Evolutionary conservation across 1,140 invertebrate species (phyloP).

Genomic region (Drosophila quadrilineata): DNA sequence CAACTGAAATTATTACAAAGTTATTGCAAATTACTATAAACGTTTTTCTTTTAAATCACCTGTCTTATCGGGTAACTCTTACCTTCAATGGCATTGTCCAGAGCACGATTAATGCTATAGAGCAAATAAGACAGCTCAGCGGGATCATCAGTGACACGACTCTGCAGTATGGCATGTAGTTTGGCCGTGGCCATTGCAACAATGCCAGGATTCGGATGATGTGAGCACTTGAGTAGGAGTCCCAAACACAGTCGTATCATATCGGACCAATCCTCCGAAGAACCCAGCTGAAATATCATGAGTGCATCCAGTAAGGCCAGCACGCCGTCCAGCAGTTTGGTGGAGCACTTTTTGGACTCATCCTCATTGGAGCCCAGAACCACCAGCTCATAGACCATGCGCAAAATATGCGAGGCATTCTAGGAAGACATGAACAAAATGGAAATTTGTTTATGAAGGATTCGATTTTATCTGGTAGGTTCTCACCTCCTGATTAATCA

Average conservation of each 20-base stretch:
- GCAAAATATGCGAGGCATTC: slow-evolving; percentile 84
- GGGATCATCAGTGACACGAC: slow-evolving; percentile 82
- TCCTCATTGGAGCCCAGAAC: slow-evolving; percentile 83
- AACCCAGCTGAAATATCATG: slow-evolving; percentile 83
- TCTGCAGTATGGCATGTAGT: slow-evolving; percentile 84
- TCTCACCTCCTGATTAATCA: slow-evolving; percentile 81
- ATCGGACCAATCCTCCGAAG: slow-evolving; percentile 83
- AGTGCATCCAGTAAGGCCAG: slow-evolving; percentile 82
- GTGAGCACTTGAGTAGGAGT: slow-evolving; percentile 83
- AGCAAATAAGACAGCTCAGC: slow-evolving; percentile 84
- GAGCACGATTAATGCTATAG: slow-evolving; percentile 79
- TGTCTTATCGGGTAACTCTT: background rate
- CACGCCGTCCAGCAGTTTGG: slow-evolving; percentile 84
- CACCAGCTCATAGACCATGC: slow-evolving; percentile 84
- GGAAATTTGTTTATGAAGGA: background rate
- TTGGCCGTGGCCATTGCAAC: slow-evolving; percentile 85
- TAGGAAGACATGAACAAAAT: background rate
- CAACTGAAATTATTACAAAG: slow-evolving; percentile 64
- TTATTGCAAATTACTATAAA: background rate
- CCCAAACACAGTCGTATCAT: slow-evolving; percentile 83
- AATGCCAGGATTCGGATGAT: slow-evolving; percentile 83
- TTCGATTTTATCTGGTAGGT: too few relatives aligned
- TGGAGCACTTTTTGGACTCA: slow-evolving; percentile 82
- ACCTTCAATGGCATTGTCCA: slow-evolving; percentile 82
- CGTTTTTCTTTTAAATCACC: background rate